Evolutionary conservation across 2,888 invertebrate species (phyloP).

Genomic region (Zonitis immaculata): DNA sequence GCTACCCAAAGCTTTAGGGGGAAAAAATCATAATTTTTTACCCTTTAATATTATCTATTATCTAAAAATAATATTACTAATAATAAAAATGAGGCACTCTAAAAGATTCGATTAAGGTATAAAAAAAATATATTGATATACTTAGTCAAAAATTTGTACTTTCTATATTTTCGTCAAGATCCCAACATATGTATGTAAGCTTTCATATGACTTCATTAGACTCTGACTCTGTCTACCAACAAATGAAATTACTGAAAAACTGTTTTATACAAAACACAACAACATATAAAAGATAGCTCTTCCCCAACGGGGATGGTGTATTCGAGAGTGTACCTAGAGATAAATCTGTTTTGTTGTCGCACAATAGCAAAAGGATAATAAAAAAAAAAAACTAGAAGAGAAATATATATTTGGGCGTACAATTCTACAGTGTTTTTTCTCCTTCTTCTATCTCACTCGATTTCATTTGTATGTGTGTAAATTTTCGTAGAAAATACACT

Average conservation of each 20-base stretch:
- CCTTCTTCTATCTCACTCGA: no score
- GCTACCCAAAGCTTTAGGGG: no score
- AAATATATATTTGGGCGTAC: neutral
- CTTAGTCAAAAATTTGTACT: neutral
- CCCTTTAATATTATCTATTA: no score
- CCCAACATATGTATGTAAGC: neutral
- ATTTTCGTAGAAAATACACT: neutral
- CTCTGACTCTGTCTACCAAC: neutral
- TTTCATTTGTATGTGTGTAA: neutral
- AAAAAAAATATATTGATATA: no score
- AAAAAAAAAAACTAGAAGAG: neutral
- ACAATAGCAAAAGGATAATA: neutral
- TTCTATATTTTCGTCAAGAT: neutral
- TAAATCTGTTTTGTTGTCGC: neutral
- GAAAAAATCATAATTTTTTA: neutral
- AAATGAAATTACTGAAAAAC: constrained; percentile 1
- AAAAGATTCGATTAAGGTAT: no score
- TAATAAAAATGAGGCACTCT: neutral
- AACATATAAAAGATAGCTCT: neutral
- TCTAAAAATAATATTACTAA: no score
- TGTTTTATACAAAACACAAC: neutral
- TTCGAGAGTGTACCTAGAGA: neutral
- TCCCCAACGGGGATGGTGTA: neutral
- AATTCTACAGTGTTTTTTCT: neutral
- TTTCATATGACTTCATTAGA: constrained; percentile 1